Percentiles rank a stretch among this genome's conserved stretches.
These are phyloP conservation scores for Zoanthus gigantus DNA, from an alignment of 92 coral and sea anemone species.

Conservation along the genomic window DNA sequence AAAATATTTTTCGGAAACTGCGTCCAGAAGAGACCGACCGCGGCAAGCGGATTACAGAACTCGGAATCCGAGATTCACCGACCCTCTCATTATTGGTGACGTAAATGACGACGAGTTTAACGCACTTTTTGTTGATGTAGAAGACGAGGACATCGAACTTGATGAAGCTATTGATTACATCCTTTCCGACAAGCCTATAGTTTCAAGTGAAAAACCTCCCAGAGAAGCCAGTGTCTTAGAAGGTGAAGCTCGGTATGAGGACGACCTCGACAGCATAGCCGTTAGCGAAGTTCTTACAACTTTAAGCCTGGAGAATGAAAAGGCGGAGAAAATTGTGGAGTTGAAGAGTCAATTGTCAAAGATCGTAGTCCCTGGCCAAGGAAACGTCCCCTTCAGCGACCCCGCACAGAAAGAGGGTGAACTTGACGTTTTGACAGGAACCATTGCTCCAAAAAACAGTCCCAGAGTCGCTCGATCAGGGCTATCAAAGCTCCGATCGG, in stretches of 20 bases:
- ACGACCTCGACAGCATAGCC: background rate
- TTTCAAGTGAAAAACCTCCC: background rate
- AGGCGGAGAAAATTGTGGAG: background rate
- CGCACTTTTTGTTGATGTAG: conserved; percentile 8
- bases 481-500: conserved; percentile 1
- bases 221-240: background rate
- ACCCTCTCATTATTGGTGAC: conserved; percentile 16
- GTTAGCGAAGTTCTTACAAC: background rate
- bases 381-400: background rate
- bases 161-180: conserved; percentile 19
- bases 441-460: background rate
- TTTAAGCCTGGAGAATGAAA: background rate
- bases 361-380: background rate
- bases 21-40: conserved; percentile 10
- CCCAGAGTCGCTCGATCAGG: background rate
- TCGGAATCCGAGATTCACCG: conserved; percentile 35
- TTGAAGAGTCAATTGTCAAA: background rate
- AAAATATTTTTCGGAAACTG: background rate
- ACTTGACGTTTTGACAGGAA: background rate
- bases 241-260: background rate
- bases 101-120: conserved; percentile 24
- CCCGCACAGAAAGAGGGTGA: background rate
- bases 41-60: background rate
- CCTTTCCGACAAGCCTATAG: conserved; percentile 2
- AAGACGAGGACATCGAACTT: conserved; percentile 18